Evolutionary conservation across 2,888 invertebrate species (phyloP), one percentile per base, ranked within the genome.

Genomic region (Leptopterna dolabrata): DNA sequence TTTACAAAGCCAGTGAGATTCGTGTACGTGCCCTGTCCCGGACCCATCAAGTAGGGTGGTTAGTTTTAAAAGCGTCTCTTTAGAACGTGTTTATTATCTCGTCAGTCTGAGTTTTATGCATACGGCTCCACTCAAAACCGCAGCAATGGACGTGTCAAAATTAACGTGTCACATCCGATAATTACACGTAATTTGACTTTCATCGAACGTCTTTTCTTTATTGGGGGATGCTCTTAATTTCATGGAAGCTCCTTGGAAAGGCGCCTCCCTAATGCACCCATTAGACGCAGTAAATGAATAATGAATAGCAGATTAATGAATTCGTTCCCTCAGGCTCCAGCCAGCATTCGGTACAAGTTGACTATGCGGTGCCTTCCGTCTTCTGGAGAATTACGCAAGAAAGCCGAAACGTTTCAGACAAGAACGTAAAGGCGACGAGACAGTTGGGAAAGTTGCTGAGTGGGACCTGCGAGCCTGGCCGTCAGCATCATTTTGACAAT

Each of bases 231-330:
- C 63, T 24, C 63, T 24, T 63, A 13, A 63, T 63, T 63, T 24
- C n/a, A 6, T 76, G 9, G n/a, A 36, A 30, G 76, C 29, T 27
- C 9, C 76, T 30, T 45, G 19, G 19, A 30, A 16, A 78, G 81
- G 81, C 81, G 81, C 81, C 81, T n/a, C 30, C 13, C 55, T 81
- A 55, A 81, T 81, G 78, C 43, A 36, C 41, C 76, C n/a, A 41
- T 76, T 76, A 45, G 27, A 78, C 13, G 78, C 45, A 78, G 27
- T 81, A 51, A 81, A 81, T 81, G 81, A 47, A 51, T 81, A 81
- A 81, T 81, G 81, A 55, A 81, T 81, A 81, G n/a, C 29, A 30
- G 51, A 81, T 81, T 51, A 81, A 81, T 81, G 36, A 19, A 78
- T 55, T 81, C 81, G 81, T 55, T 55, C 19, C 81, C 51, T 55